Base-by-base conservation (phyloP, 1,140 invertebrate species). In the Anastrepha obliqua region DNA sequence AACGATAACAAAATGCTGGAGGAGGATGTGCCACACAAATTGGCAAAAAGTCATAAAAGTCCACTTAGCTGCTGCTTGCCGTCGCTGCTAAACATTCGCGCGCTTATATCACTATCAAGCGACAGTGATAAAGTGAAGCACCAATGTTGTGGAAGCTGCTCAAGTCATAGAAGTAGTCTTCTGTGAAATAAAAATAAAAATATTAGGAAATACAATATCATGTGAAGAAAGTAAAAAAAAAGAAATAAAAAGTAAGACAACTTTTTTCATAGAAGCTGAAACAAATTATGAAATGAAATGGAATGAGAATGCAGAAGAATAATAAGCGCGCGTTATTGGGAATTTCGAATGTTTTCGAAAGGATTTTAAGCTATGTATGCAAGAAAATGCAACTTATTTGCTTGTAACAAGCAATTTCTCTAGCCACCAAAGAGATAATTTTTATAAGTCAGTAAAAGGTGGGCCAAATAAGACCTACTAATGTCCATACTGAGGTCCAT, bases 31-130 rank as follows among this genome's bases (percentile, higher is more conserved):
- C 44, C 13, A 42, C 60, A 62, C n/a, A 55, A 81, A 55, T 81
- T 81, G 74, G 74, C 47, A 55, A 6, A 81, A 81, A 81, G 1
- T 81, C n/a, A 55, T 81, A 81, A 81, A 81, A 81, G 74, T 81
- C 74, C 74, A 81, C 47, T 81, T 81, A 81, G 74, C n/a, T 47
- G 51, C 3, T 81, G 15, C 15, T 81, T n/a, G 8, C 47, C 44
- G 47, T 42, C 17, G 3, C 17, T 39, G 47, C n/a, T 55, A 17
- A 17, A 74, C 15, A 74, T 20, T 81, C 74, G 29, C 29, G 29
- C 29, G 47, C 44, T 55, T 55, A 55, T 29, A 55, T 20, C 47
- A 55, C 47, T 29, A 81, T 81, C 55, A 58, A 17, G 9, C 2
- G 47, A 81, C 47, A 81, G 74, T 55, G 74, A 81, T 81, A 20